Evolutionary conservation across 2,113 vertebrate genomes (phyloP).

Genomic region (Tretioscincus oriximinensis): DNA sequence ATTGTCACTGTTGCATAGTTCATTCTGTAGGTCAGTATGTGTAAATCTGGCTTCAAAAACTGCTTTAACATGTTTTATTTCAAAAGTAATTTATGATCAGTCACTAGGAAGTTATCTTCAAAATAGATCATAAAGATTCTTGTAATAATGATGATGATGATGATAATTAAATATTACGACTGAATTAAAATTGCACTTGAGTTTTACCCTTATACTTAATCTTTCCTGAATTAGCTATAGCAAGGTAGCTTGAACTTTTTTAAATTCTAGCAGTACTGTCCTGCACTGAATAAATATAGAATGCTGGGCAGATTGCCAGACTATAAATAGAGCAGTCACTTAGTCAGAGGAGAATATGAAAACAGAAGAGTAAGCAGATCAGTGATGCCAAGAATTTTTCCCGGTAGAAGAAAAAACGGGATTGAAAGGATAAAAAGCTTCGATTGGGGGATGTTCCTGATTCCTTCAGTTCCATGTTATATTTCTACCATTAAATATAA

Average conservation of each 20-base stretch:
- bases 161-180: background rate
- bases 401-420: background rate
- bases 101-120: background rate
- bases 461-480: background rate
- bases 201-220: background rate
- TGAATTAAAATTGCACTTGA: background rate
- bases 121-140: background rate
- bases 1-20: background rate
- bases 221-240: background rate
- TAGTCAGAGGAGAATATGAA: conserved; percentile 10
- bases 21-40: background rate
- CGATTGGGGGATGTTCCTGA: background rate
- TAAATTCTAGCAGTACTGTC: background rate
- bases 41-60: background rate
- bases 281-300: background rate
- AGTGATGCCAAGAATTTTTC: background rate
- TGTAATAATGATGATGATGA: too few species aligned
- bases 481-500: background rate
- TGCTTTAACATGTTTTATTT: background rate
- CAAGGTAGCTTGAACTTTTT: background rate
- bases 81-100: too few species aligned
- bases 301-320: conserved; percentile 16
- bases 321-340: conserved; percentile 6
- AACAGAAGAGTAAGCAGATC: background rate
- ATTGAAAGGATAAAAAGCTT: background rate